Evolutionary conservation across 2,888 invertebrate genomes (phyloP).

Genomic region (Vandiemenella viatica): DNA sequence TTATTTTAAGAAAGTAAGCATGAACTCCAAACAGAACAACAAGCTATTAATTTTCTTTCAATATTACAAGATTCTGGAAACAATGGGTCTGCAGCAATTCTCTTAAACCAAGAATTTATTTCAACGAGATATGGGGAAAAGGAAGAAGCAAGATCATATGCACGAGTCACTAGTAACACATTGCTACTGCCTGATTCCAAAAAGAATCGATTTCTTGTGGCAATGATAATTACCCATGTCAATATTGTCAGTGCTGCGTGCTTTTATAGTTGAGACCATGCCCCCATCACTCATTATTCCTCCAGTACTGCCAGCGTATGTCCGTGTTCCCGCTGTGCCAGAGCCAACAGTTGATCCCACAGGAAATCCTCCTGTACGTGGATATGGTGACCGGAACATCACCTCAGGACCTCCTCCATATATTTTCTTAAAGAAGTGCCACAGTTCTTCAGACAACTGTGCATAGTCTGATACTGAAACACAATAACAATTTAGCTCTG

Average conservation of each 20-base stretch:
- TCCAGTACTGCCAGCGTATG: not conserved
- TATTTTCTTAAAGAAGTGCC: constrained; percentile 71
- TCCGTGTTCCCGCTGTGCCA: not conserved
- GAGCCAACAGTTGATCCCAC: not conserved
- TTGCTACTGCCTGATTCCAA: too few species aligned
- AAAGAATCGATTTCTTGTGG: too few species aligned
- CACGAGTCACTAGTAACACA: too few species aligned
- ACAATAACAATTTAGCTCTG: constrained; percentile 8
- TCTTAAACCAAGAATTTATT: too few species aligned
- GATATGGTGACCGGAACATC: constrained; percentile 23
- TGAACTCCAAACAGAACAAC: too few species aligned
- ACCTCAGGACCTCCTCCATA: constrained; percentile 87
- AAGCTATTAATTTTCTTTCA: too few species aligned
- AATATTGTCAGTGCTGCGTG: constrained; percentile 14
- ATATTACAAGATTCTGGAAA: too few species aligned
- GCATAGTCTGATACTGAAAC: constrained; percentile 44
- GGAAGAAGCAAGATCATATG: too few species aligned
- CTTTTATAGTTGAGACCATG: constrained; percentile 9
- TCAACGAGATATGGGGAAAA: too few species aligned
- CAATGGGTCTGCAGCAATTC: too few species aligned
- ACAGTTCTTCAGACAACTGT: constrained; percentile 68
- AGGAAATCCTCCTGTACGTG: not conserved
- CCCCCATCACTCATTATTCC: not conserved
- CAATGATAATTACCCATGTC: not conserved
- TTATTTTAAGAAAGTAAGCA: too few species aligned